Base-by-base conservation (phyloP, 2,888 invertebrate species). In the Andrena flavipes region DNA sequence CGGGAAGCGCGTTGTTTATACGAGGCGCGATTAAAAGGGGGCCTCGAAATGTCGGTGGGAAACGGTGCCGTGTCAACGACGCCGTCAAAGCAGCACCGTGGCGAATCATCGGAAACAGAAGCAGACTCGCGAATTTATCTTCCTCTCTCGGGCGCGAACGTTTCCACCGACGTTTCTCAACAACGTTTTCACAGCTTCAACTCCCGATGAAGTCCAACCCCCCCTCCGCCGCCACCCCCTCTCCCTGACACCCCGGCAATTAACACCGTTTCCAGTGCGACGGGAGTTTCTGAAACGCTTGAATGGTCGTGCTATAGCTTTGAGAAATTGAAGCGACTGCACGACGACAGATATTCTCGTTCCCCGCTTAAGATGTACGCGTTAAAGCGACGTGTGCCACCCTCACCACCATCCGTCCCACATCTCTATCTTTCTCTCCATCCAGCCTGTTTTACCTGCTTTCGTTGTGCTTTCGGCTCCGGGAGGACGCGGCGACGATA, bases 231-330 rank as follows among this genome's bases (percentile, higher is more conserved):
- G 0, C 13, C 42, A n/a, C 13, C 42, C 13, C 7, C 8, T 33
- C 33, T 1, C 16, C 42, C 42, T 1, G 16, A 42, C 42, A 71
- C 48, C 69, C 59, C 73, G 74, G 81, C 78, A 87, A 87, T 87
- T 87, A 87, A 87, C 80, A 84, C 81, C 80, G 59, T 85, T 76
- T 79, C 76, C 79, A 72, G 54, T 68, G 74, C 49, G 35, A 76
- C 64, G 59, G 79, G 63, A 69, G 42, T 10, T 48, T 79, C 60
- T 69, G 71, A 78, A 79, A 78, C 74, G 84, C 29, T 60, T 80
- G 82, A 85, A 87, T 85, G 68, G 84, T 77, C 73, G 69, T 8
- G 71, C 73, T 80, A 51, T 48, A 54, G 72, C 85, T 82, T 87
- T 78, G 84, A 67, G 70, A 80, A 87, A 87, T 78, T 82, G 60